Evolutionary conservation across 2,113 vertebrate genomes (phyloP).

Genomic region (Stomatorhinus ivindoensis): DNA sequence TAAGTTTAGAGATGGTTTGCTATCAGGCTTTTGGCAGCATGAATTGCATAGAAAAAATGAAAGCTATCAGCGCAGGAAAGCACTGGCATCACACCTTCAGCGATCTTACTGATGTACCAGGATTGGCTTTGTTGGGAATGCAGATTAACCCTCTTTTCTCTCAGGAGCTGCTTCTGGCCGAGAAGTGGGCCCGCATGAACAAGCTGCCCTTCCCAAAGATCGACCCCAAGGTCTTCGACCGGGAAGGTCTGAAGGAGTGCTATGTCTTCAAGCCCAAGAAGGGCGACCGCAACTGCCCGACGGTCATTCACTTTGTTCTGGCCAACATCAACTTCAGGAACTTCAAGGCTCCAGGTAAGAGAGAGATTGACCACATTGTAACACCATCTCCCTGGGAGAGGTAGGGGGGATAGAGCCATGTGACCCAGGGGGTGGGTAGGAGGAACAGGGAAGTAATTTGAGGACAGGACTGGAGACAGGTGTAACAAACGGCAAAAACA

Average conservation of each 20-base stretch:
- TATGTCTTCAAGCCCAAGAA: constrained; percentile 92
- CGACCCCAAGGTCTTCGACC: constrained; percentile 90
- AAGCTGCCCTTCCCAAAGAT: constrained; percentile 96
- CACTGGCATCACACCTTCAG: neutral
- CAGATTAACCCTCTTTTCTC: no score
- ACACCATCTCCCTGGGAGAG: neutral
- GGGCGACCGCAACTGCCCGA: constrained; percentile 84
- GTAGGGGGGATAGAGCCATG: neutral
- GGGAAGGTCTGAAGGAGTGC: constrained; percentile 92
- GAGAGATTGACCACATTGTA: neutral
- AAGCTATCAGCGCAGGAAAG: neutral
- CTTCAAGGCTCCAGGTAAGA: constrained; percentile 85
- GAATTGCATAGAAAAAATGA: neutral
- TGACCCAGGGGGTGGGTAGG: neutral
- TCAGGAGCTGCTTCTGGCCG: constrained; percentile 89
- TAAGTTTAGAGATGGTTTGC: neutral
- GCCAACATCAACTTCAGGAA: constrained; percentile 90
- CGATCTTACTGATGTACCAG: neutral
- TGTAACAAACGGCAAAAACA: neutral
- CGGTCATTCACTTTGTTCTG: constrained; percentile 90
- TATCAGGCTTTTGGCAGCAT: neutral
- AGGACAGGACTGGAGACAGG: neutral
- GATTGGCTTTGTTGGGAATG: neutral
- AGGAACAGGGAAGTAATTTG: neutral
- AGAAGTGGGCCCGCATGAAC: constrained; percentile 98